A percentile compares a stretch with the other conserved stretches of the same genome.
These are phyloP conservation scores for Ictalurus punctatus DNA, from an alignment of 2,113 vertebrate genomes.

Conservation along the genomic window DNA sequence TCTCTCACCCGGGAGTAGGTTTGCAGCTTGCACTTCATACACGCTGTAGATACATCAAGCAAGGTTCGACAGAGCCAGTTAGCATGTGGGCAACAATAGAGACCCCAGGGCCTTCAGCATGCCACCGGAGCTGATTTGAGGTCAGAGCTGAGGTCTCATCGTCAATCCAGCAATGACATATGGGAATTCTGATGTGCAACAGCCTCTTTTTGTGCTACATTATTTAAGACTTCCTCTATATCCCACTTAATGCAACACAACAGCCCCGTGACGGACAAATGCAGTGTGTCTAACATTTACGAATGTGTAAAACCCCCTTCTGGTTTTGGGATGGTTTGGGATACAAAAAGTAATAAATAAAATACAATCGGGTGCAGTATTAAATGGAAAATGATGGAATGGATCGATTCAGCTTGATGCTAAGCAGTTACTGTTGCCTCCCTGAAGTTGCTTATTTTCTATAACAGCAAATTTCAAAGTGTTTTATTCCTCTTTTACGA, in stretches of 20 bases:
- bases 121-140: constrained; percentile 28
- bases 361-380: neutral
- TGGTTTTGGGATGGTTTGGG: neutral
- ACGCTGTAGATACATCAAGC: constrained; percentile 12
- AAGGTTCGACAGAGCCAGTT: constrained; percentile 36
- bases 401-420: neutral
- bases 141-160: constrained; percentile 32
- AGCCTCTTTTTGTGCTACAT: constrained; percentile 27
- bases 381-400: neutral
- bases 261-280: neutral
- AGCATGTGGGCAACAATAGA: constrained; percentile 24
- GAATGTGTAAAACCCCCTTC: neutral
- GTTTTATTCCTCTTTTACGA: neutral
- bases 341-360: neutral
- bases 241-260: constrained; percentile 12
- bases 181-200: constrained; percentile 7
- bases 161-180: neutral
- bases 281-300: neutral
- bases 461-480: neutral
- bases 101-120: constrained; percentile 24
- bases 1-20: constrained; percentile 44
- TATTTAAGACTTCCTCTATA: constrained; percentile 38
- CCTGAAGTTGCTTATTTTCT: neutral
- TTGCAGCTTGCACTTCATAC: constrained; percentile 30
- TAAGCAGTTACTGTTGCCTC: neutral